Conservation (phyloP, 2,888 invertebrate genomes). For the Lasius platythorax region DNA sequence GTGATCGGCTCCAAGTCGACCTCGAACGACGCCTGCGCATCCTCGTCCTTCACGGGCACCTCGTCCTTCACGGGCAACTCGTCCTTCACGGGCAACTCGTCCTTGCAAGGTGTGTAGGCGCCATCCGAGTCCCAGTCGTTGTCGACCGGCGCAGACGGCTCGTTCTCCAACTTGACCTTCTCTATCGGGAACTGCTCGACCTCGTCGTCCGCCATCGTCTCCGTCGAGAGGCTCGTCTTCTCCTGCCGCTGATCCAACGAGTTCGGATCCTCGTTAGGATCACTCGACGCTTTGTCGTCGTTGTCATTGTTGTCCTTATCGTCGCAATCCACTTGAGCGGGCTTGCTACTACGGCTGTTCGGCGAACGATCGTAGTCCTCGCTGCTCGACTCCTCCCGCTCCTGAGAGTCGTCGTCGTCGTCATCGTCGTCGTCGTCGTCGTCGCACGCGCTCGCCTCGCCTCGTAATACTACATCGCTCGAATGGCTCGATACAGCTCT, state of each 20-base stretch:
- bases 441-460: slow-evolving; percentile 8
- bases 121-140: slow-evolving; percentile 83
- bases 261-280: slow-evolving; percentile 54
- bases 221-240: slow-evolving; percentile 59
- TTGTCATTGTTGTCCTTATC: slow-evolving; percentile 59
- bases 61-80: slow-evolving; percentile 77
- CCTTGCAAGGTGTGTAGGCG: slow-evolving; percentile 84
- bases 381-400: slow-evolving; percentile 10
- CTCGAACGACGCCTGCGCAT: slow-evolving; percentile 36
- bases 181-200: slow-evolving; percentile 79
- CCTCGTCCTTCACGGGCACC: slow-evolving; percentile 75
- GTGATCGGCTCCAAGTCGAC: slow-evolving; percentile 83
- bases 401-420: slow-evolving; percentile 10
- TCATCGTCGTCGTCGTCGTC: background rate
- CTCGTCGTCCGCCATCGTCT: slow-evolving; percentile 69
- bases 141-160: background rate
- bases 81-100: slow-evolving; percentile 79
- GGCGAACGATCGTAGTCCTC: slow-evolving; percentile 63
- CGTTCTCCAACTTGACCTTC: slow-evolving; percentile 70
- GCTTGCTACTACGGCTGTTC: slow-evolving; percentile 63
- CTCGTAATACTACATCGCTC: background rate
- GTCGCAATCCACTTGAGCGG: slow-evolving; percentile 68
- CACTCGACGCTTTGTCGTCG: slow-evolving; percentile 62
- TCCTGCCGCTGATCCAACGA: slow-evolving; percentile 53
- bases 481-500: background rate